Evolutionary conservation across 2,797 vertebrate species (phyloP).

Genomic region (Corythornis leucogaster): DNA sequence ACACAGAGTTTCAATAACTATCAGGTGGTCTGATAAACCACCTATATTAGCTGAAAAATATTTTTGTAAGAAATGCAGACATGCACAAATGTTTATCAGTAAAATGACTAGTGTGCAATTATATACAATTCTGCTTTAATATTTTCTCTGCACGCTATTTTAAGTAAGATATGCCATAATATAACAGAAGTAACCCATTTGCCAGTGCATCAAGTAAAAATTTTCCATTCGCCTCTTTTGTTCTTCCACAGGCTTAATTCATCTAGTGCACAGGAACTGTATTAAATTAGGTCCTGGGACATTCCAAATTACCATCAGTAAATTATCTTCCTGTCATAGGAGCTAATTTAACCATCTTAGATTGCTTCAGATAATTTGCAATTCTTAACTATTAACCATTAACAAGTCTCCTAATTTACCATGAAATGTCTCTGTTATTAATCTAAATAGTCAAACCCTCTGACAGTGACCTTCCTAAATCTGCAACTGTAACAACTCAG

Average conservation of each 20-base stretch:
- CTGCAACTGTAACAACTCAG: not conserved
- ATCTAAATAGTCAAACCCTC: not conserved
- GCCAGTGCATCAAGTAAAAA: not conserved
- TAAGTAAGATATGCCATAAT: not conserved
- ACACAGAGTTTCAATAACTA: not conserved
- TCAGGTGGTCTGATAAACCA: not conserved
- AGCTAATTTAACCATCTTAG: constrained; percentile 46
- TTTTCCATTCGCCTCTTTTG: not conserved
- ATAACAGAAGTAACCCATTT: not conserved
- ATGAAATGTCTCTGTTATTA: constrained; percentile 9
- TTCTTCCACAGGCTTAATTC: constrained; percentile 12
- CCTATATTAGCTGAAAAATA: not conserved
- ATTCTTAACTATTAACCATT: constrained; percentile 48
- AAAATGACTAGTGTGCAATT: not conserved
- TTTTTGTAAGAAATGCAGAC: not conserved
- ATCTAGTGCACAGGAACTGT: not conserved
- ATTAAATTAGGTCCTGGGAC: constrained; percentile 34
- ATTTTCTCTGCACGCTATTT: not conserved
- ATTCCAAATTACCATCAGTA: constrained; percentile 24
- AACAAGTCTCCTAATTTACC: constrained; percentile 34
- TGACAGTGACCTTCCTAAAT: not conserved
- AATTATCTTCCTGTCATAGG: constrained; percentile 35
- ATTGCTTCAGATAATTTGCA: constrained; percentile 39
- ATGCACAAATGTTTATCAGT: rapidly evolving
- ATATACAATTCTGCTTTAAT: not conserved